Evolutionary conservation across 1,140 invertebrate species (phyloP).

Genomic region (Asobara japonica): DNA sequence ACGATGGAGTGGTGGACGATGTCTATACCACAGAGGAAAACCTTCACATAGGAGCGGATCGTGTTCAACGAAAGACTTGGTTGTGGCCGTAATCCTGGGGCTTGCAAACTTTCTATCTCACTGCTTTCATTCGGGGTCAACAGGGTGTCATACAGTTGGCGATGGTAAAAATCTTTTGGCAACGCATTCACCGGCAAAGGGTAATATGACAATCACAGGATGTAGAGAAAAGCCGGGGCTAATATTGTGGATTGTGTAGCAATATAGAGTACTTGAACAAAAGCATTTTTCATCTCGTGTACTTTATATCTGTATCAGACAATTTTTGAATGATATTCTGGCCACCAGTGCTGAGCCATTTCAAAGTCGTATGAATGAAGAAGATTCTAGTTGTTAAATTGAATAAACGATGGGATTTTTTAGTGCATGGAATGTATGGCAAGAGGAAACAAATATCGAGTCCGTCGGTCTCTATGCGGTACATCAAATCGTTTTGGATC

Average conservation of each 20-base stretch:
- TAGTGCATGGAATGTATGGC: too few relatives aligned
- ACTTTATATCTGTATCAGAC: too few relatives aligned
- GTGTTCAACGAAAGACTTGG: constrained; percentile 11
- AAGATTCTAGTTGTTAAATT: too few relatives aligned
- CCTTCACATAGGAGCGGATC: constrained; percentile 12
- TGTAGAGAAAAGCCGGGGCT: neutral
- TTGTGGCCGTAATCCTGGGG: constrained; percentile 22
- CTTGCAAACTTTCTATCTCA: constrained; percentile 20
- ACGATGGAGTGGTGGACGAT: constrained; percentile 13
- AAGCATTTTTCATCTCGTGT: too few relatives aligned
- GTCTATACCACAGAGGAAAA: constrained; percentile 6
- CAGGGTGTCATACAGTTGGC: neutral
- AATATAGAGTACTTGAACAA: too few relatives aligned
- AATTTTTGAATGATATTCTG: too few relatives aligned
- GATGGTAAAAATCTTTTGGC: constrained; percentile 8
- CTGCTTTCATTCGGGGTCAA: neutral
- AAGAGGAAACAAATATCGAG: too few relatives aligned
- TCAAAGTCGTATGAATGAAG: too few relatives aligned
- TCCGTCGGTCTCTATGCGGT: too few relatives aligned
- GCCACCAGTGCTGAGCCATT: too few relatives aligned
- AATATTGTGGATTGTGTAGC: neutral
- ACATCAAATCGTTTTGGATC: too few relatives aligned
- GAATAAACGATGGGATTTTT: too few relatives aligned
- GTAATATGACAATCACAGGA: neutral
- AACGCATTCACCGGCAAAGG: neutral